A percentile compares a stretch with the other conserved stretches of the same genome.
Evolutionary conservation across 2,888 invertebrate genomes (phyloP).

Genomic region (Stratiomys singularior): DNA sequence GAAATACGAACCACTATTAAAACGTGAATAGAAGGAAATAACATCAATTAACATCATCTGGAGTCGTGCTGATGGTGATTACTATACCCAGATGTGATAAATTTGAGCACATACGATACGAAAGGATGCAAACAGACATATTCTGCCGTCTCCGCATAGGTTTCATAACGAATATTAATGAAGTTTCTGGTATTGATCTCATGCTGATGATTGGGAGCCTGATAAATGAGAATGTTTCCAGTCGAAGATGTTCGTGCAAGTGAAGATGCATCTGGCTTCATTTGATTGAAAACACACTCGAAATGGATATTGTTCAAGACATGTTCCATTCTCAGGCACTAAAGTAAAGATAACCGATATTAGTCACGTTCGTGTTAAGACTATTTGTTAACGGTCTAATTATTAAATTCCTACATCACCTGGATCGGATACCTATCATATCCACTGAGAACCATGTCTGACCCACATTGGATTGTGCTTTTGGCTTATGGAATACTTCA

Average conservation of each 20-base stretch:
- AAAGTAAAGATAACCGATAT: slow-evolving; percentile 1
- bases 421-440: slow-evolving; percentile 3
- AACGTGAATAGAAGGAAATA: slow-evolving; percentile 33
- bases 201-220: slow-evolving; percentile 16
- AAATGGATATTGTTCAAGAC: not conserved
- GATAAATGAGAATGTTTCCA: slow-evolving; percentile 21
- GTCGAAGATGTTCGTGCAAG: not conserved
- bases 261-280: not conserved
- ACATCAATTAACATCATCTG: slow-evolving; percentile 28
- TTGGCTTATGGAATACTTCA: too few species aligned
- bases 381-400: slow-evolving; percentile 18
- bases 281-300: not conserved
- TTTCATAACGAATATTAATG: slow-evolving; percentile 41
- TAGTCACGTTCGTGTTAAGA: slow-evolving; percentile 4
- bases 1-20: slow-evolving; percentile 14
- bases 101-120: slow-evolving; percentile 18
- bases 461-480: not conserved
- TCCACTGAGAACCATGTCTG: not conserved
- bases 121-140: not conserved
- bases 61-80: slow-evolving; percentile 11
- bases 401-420: not conserved
- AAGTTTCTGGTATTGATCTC: slow-evolving; percentile 14
- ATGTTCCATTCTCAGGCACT: slow-evolving; percentile 2
- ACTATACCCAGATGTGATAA: slow-evolving; percentile 8
- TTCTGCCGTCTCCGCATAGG: not conserved